These are phyloP conservation scores for Cerceris rybyensis DNA, from an alignment of 2,888 invertebrate species.

Conservation along the genomic window DNA sequence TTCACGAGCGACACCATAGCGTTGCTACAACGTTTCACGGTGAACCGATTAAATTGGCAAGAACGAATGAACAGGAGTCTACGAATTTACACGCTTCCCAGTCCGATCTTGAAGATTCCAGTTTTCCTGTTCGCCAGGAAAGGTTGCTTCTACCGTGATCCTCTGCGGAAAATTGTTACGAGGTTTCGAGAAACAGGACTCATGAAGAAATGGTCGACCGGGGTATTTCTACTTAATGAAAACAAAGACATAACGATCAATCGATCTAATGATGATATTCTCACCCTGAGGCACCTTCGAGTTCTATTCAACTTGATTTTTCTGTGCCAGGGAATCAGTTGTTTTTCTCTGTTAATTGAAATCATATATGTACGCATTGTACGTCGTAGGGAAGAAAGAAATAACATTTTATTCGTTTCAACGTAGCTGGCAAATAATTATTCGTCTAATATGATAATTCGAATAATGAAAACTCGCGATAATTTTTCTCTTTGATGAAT, in stretches of 20 bases:
- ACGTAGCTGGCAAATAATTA: too few relatives aligned
- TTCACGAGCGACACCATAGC: constrained; percentile 25
- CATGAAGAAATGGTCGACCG: constrained; percentile 25
- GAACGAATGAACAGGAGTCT: constrained; percentile 39
- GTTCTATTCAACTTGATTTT: constrained; percentile 34
- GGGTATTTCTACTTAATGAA: constrained; percentile 26
- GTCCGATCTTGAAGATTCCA: constrained; percentile 28
- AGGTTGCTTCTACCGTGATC: constrained; percentile 33
- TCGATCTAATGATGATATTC: constrained; percentile 25
- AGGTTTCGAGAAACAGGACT: constrained; percentile 43
- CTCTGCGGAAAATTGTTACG: constrained; percentile 31
- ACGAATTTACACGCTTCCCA: constrained; percentile 32
- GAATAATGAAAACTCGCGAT: too few relatives aligned
- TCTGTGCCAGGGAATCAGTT: constrained; percentile 15
- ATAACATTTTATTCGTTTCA: too few relatives aligned
- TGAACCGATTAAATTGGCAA: constrained; percentile 46
- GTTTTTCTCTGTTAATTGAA: constrained; percentile 25
- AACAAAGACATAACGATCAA: constrained; percentile 14
- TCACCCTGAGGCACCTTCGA: constrained; percentile 32
- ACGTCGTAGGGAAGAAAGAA: too few relatives aligned
- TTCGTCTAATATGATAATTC: too few relatives aligned
- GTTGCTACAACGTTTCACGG: constrained; percentile 29
- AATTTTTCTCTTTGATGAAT: too few relatives aligned
- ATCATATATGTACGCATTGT: neutral
- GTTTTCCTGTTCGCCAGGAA: constrained; percentile 46